Base-by-base conservation (phyloP, 2,113 vertebrate species). In the Tetrao urogallus region DNA sequence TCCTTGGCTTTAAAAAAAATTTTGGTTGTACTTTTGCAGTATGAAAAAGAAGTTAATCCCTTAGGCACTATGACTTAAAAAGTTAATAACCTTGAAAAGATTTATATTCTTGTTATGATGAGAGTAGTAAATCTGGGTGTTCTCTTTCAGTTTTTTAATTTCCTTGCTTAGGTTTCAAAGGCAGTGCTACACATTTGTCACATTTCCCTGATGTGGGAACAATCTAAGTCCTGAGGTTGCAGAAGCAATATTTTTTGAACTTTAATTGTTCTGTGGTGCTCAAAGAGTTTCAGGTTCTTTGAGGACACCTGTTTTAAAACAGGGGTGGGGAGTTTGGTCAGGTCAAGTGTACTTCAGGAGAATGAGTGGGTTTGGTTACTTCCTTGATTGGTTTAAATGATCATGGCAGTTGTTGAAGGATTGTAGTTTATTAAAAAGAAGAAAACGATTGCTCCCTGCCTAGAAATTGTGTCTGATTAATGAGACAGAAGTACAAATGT, bases 271-370 rank as follows among this genome's bases (percentile, higher is more conserved):
- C 27, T 21, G 48, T 86, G 42, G 24, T 76, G 24, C 40, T 61
- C 65, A 42, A 93, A 73, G 86, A 74, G 21, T 66, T 94, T 86
- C 50, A 34, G 28, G 38, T 77, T 93, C 60, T 63, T 88, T 74
- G 65, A 77, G 56, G 69, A 66, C 40, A 54, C 24, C 1, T 0
- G 1, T 88, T 91, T 86, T 82, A 80, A 93, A 90, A 58, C 15
- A 74, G 47, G 75, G 63, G 40, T 22, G 61, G 72, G 22, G 27
- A 70, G 82, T 90, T 90, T 24, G 81, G 73, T 15, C 28, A 71
- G 77, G 56, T 77, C 57, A 73, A 83, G 77, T 47, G 61, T 92
- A 64, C 61, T 86, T 84, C 28, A 60, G 72, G 6, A 81, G 80
- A 95, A 60, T 45, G 82, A 78, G 40, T 2, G 2, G 47, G 22